phyloP scores from a whole-genome alignment of 2,113 vertebrate species.

The Myotis yumanensis region DNA sequence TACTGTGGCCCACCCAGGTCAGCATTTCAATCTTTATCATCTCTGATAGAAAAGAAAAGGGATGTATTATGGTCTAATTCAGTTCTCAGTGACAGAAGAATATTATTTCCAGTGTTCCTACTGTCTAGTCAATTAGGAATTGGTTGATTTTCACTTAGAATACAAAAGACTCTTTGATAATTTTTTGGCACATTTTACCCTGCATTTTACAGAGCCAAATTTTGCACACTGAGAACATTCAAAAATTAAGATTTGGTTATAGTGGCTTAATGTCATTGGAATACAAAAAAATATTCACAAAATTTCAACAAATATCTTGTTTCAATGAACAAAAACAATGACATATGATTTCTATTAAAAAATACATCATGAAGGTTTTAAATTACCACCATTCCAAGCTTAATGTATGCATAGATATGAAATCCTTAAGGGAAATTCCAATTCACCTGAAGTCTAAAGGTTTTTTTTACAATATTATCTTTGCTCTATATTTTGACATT shows the following conservation, averaged over 20 bases:
- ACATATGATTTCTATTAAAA: background rate
- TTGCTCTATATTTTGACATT: conserved; percentile 42
- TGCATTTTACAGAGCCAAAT: background rate
- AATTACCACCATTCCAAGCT: background rate
- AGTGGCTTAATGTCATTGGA: background rate
- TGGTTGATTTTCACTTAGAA: background rate
- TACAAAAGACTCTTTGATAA: background rate
- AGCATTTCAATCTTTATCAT: background rate
- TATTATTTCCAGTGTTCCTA: background rate
- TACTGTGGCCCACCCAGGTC: background rate
- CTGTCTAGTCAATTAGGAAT: background rate
- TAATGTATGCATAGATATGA: background rate
- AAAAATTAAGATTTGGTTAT: background rate
- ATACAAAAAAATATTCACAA: background rate
- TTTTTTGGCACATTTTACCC: background rate
- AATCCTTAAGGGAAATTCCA: background rate
- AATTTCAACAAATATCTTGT: background rate
- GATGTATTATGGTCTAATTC: background rate
- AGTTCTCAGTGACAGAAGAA: background rate
- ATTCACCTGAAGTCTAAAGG: conserved; percentile 8
- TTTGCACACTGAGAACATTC: background rate
- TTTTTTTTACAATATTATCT: background rate
- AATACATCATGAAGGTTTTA: background rate
- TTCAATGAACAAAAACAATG: background rate
- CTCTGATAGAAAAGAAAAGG: background rate